Evolutionary conservation across 2,113 vertebrate genomes (phyloP).

Genomic region (Cairina moschata): DNA sequence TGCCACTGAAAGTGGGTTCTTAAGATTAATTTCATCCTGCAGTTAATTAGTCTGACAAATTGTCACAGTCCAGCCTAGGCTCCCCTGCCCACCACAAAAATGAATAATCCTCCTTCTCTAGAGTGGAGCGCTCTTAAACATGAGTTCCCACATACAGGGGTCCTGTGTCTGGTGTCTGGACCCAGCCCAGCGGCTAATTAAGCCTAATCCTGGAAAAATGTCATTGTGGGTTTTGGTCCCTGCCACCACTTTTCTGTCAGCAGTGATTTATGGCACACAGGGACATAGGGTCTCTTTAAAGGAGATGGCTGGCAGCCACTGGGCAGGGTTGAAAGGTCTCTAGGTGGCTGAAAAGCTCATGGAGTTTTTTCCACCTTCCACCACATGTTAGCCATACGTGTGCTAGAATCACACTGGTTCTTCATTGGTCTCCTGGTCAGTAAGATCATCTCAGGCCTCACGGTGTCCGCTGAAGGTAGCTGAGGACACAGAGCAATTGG

Average conservation of each 20-base stretch:
- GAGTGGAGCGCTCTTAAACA: not conserved
- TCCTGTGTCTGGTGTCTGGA: slow-evolving; percentile 3
- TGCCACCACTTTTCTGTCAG: not conserved
- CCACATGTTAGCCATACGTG: not conserved
- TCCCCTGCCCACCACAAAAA: not conserved
- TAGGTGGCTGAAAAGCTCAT: not conserved
- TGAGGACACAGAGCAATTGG: not conserved
- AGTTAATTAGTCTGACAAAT: not conserved
- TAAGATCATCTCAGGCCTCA: not conserved
- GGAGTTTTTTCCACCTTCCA: not conserved
- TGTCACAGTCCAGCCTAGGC: not conserved
- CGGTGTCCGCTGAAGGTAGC: not conserved
- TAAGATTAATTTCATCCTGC: not conserved
- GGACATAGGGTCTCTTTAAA: not conserved
- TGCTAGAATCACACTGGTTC: not conserved
- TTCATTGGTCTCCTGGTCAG: not conserved
- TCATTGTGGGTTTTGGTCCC: slow-evolving; percentile 5
- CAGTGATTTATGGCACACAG: not conserved
- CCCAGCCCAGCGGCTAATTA: slow-evolving; percentile 14
- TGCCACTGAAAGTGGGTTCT: not conserved
- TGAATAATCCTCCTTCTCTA: not conserved
- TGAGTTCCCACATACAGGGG: not conserved
- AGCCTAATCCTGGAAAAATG: slow-evolving; percentile 37
- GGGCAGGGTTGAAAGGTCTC: not conserved
- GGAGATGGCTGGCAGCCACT: not conserved